Base-by-base conservation (phyloP, 2,888 invertebrate genomes). In the Eupithecia inturbata region DNA sequence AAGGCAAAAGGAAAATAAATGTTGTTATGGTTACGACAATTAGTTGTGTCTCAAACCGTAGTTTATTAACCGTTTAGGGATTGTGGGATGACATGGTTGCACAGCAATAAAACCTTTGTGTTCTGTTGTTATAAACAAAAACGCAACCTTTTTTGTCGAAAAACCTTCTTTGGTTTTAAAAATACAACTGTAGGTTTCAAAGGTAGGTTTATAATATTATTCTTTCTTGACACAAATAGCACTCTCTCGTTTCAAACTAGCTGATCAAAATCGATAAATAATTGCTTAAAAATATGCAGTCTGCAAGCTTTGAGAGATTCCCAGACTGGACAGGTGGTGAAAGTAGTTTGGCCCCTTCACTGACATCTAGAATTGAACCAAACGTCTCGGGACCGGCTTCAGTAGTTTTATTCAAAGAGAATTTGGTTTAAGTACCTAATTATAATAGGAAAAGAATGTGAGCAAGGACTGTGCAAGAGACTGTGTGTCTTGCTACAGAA, bases 261-360 rank as follows among this genome's bases (percentile, higher is more conserved):
- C 12, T 22, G 22, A 26, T 57, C 26, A 14, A 14, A 57, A 57
- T 57, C 57, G 12, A 14, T 4, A 57, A 57, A 26, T 26, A 57
- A 57, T 26, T 57, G 26, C 57, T 26, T 57, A 57, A 62, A 31
- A 62, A 26, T 26, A 22, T 62, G 0, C 28, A 39, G 62, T 67
- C 0, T 28, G 36, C 62, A 67, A 49, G 49, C 67, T 70, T 72
- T 66, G 60, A 71, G 74, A 73, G 31, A 70, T 36, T 49, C 62
- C 60, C 73, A 67, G 72, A 75, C 74, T 71, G 77, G 71, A 64
- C 79, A 77, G 78, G 75, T 79, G 74, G 84, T 79, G 86, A 86
- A 86, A 86, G 86, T 83, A 73, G 83, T 75, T 70, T 26, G 63
- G 68, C 60, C 73, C 57, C 69, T 74, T 75, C 72, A 69, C 75